These are phyloP conservation scores for Hyperoplus immaculatus DNA, from an alignment of 2,797 vertebrate genomes.

Conservation along the genomic window DNA sequence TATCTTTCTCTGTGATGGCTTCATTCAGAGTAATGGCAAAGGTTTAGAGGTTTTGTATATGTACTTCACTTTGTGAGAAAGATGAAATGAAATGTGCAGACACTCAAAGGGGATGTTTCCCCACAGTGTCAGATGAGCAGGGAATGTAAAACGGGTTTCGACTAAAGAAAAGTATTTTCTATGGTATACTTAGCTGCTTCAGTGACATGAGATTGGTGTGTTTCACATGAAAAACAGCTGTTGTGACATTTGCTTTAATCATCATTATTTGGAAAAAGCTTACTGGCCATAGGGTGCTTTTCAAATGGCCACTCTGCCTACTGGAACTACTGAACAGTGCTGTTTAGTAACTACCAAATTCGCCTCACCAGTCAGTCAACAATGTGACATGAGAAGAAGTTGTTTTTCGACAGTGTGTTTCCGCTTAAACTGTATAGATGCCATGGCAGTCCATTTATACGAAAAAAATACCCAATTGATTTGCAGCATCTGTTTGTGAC, in stretches of 20 bases:
- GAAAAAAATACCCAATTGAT: no score
- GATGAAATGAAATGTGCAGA: constrained; percentile 17
- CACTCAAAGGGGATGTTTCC: constrained; percentile 3
- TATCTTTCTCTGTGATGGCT: background rate
- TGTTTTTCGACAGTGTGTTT: constrained; percentile 7
- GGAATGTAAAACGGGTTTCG: constrained; percentile 5
- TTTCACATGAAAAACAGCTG: background rate
- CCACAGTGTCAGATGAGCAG: constrained; percentile 1
- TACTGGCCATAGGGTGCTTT: background rate
- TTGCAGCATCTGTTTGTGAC: background rate
- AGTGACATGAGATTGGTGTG: constrained; percentile 12
- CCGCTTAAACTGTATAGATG: background rate
- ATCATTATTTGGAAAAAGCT: background rate
- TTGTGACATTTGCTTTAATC: constrained; percentile 21
- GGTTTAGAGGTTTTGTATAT: constrained; percentile 20
- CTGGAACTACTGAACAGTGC: background rate
- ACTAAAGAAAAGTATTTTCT: background rate
- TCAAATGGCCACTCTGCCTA: background rate
- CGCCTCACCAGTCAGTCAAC: background rate
- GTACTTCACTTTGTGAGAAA: constrained; percentile 24
- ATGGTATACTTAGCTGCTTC: background rate
- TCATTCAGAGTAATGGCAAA: background rate
- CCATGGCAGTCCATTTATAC: no score
- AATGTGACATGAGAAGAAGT: background rate
- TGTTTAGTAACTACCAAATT: background rate